Conservation (phyloP, 1,140 invertebrate species). For the Portunus trituberculatus region DNA sequence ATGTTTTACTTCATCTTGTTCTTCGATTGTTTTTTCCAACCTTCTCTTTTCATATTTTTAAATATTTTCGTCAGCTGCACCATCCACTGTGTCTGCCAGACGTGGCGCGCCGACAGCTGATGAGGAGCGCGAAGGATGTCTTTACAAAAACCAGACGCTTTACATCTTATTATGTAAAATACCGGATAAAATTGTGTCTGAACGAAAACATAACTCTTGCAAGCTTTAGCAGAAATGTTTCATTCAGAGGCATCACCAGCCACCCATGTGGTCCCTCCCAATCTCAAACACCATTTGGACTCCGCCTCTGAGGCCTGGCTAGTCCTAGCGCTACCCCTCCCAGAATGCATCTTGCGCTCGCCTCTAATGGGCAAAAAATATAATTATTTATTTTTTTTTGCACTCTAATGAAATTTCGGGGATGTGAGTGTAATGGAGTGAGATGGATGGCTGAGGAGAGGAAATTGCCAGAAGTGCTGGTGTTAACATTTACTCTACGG, state of each 20-base stretch:
- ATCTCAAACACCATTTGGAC: neutral
- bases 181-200: neutral
- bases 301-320: neutral
- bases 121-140: too few relatives aligned
- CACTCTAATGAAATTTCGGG: constrained; percentile 43
- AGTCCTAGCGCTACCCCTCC: neutral
- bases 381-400: neutral
- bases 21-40: neutral
- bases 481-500: neutral
- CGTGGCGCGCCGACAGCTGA: too few relatives aligned
- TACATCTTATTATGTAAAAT: too few relatives aligned
- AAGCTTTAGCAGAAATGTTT: neutral
- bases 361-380: constrained; percentile 23
- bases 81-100: neutral
- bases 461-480: constrained; percentile 21
- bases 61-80: neutral
- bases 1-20: too few relatives aligned
- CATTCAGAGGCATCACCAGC: neutral
- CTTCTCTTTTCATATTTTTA: neutral
- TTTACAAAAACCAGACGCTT: too few relatives aligned
- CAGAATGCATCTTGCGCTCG: neutral
- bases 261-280: neutral
- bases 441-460: constrained; percentile 28
- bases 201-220: neutral
- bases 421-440: constrained; percentile 37